phyloP scores from a whole-genome alignment of 2,888 invertebrate species.

The Papilio protenor region DNA sequence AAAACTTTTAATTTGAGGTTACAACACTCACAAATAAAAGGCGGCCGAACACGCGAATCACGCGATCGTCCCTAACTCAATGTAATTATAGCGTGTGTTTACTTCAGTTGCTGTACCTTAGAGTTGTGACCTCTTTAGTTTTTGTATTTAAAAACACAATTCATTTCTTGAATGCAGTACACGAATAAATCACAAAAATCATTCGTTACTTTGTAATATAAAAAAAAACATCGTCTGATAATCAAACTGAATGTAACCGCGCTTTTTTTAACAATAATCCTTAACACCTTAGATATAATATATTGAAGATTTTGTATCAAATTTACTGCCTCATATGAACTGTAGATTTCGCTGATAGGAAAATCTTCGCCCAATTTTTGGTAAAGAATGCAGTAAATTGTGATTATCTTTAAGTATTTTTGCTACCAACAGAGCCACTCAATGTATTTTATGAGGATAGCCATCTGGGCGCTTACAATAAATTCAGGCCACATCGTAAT shows the following conservation, averaged over 20 bases:
- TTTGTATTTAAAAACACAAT: background rate
- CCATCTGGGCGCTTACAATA: slow-evolving; percentile 82
- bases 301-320: background rate
- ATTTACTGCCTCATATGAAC: background rate
- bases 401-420: slow-evolving; percentile 82
- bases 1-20: slow-evolving; percentile 75
- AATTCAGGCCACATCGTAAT: slow-evolving; percentile 80
- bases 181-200: background rate
- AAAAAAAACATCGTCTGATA: background rate
- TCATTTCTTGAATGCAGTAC: background rate
- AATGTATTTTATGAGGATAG: slow-evolving; percentile 81
- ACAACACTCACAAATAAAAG: slow-evolving; percentile 35
- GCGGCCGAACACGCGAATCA: slow-evolving; percentile 37
- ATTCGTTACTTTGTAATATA: background rate
- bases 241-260: background rate
- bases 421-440: slow-evolving; percentile 78
- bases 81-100: slow-evolving; percentile 34
- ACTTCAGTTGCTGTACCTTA: slow-evolving; percentile 4
- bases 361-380: slow-evolving; percentile 21
- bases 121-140: slow-evolving; percentile 6
- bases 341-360: slow-evolving; percentile 8
- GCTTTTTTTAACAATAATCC: background rate
- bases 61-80: slow-evolving; percentile 30
- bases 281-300: background rate
- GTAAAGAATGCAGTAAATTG: slow-evolving; percentile 78